phyloP scores from a whole-genome alignment of 2,888 invertebrate genomes.

The Pterostichus niger region DNA sequence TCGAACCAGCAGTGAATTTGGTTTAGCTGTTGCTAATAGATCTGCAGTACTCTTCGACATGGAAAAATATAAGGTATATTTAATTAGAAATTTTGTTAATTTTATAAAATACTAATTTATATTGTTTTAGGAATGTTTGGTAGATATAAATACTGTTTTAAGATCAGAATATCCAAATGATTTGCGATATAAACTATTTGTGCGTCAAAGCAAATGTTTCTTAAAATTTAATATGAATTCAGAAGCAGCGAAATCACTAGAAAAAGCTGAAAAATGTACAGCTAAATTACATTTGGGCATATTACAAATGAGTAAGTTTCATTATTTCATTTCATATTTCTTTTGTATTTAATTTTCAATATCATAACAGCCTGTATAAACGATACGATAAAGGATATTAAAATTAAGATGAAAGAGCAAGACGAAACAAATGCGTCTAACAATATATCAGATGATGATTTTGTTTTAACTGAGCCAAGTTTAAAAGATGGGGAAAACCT shows the following conservation, averaged over 20 bases:
- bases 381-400: constrained; percentile 5
- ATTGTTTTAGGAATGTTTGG: constrained; percentile 24
- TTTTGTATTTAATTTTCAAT: not conserved
- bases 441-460: not conserved
- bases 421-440: not conserved
- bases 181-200: constrained; percentile 38
- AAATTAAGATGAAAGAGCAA: not conserved
- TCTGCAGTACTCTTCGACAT: constrained; percentile 84
- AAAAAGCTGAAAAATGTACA: constrained; percentile 21
- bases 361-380: not conserved
- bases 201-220: constrained; percentile 54
- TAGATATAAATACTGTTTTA: constrained; percentile 28
- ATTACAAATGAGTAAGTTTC: constrained; percentile 9
- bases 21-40: constrained; percentile 84
- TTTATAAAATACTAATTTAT: constrained; percentile 13
- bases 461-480: constrained; percentile 9
- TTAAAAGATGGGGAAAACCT: constrained; percentile 5
- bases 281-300: constrained; percentile 1
- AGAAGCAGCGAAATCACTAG: constrained; percentile 3
- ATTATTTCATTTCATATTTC: not conserved
- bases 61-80: constrained; percentile 79
- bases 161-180: constrained; percentile 48
- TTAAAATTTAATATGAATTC: constrained; percentile 13
- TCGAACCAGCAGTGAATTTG: constrained; percentile 78
- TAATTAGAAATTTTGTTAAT: not conserved